Evolutionary conservation across 2,113 vertebrate genomes (phyloP).

Genomic region (Athene noctua): DNA sequence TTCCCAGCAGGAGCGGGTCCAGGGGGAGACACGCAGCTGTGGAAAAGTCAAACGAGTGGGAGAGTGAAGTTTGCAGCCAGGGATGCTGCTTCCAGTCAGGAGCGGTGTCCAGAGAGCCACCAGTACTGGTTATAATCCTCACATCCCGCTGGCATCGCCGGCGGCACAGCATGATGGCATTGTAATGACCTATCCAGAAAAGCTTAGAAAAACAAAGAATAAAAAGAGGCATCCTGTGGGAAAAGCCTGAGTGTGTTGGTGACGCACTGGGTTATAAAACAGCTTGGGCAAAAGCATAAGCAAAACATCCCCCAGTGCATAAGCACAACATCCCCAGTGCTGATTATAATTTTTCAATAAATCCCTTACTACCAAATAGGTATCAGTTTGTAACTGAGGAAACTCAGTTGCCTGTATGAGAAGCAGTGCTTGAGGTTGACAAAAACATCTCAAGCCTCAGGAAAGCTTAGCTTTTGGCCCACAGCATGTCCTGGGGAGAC

Average conservation of each 20-base stretch:
- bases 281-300: not conserved
- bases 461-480: not conserved
- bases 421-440: not conserved
- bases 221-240: not conserved
- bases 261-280: not conserved
- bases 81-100: not conserved
- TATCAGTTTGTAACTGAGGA: not conserved
- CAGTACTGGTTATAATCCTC: not conserved
- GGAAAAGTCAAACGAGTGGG: fast-evolving
- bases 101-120: fast-evolving
- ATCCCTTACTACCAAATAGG: not conserved
- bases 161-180: not conserved
- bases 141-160: not conserved
- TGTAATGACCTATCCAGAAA: not conserved
- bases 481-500: not conserved
- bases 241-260: not conserved
- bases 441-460: not conserved
- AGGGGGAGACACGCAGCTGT: not conserved
- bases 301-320: not conserved
- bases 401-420: not conserved
- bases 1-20: not conserved
- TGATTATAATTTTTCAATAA: not conserved
- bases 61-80: fast-evolving
- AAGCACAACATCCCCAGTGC: not conserved
- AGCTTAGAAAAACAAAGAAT: conserved; percentile 15